Percentiles rank a stretch among this genome's conserved stretches.
Evolutionary conservation across 2,797 vertebrate species (phyloP).

Genomic region (Phoeniculus purpureus): DNA sequence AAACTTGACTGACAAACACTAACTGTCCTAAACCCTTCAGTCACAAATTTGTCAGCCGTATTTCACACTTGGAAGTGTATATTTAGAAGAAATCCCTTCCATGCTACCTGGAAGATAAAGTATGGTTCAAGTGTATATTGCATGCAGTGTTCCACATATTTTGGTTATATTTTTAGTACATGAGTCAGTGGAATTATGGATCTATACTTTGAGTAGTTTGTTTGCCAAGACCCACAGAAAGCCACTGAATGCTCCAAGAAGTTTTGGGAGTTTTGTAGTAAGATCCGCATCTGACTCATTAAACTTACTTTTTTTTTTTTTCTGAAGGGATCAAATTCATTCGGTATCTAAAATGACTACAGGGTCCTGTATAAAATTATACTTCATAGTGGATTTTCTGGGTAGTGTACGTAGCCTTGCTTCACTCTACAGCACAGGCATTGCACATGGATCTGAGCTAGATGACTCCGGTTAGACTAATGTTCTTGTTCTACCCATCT

Average conservation of each 20-base stretch:
- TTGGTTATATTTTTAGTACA: not conserved
- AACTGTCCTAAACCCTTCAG: not conserved
- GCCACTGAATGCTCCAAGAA: not conserved
- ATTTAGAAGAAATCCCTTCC: not conserved
- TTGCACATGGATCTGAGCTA: not conserved
- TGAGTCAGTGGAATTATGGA: not conserved
- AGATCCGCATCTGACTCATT: not conserved
- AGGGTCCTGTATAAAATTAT: not conserved
- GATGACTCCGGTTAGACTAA: not conserved
- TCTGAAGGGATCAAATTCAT: fast-evolving
- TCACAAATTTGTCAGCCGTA: not conserved
- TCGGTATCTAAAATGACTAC: not conserved
- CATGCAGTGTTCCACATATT: not conserved
- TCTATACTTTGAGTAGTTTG: not conserved
- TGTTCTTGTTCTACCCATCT: not conserved
- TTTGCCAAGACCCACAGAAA: not conserved
- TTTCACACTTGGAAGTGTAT: not conserved
- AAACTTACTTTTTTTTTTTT: not conserved
- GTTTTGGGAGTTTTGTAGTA: not conserved
- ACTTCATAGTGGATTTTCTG: fast-evolving
- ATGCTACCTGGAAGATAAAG: not conserved
- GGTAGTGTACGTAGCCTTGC: not conserved
- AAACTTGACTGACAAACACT: not conserved
- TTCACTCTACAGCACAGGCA: not conserved
- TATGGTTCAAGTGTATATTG: not conserved